Percentiles rank a stretch among this genome's conserved stretches.
phyloP scores from a whole-genome alignment of 2,797 vertebrate genomes.

The Antrozous pallidus region DNA sequence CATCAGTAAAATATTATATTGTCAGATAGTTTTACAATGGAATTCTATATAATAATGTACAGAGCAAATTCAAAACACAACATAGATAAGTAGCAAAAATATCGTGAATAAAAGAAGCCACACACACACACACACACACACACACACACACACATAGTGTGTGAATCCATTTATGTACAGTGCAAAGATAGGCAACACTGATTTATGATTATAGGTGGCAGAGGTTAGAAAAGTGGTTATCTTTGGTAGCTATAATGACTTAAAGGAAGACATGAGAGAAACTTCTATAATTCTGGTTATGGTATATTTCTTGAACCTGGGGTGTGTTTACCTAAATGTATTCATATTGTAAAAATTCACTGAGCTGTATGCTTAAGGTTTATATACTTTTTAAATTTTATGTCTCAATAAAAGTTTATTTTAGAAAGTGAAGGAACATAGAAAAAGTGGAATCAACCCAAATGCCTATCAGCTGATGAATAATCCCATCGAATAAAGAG shows the following conservation, averaged over 20 bases:
- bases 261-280: neutral
- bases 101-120: neutral
- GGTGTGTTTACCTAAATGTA: neutral
- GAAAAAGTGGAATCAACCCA: neutral
- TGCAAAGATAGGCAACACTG: neutral
- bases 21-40: neutral
- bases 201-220: neutral
- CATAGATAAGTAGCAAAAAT: neutral
- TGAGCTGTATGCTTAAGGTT: neutral
- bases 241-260: neutral
- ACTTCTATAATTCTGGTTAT: neutral
- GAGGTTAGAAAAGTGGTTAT: neutral
- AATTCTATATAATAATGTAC: neutral
- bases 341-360: neutral
- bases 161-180: neutral
- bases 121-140: neutral
- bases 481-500: neutral
- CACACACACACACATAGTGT: neutral
- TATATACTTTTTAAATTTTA: neutral
- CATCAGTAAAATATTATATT: neutral
- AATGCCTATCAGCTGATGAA: neutral
- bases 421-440: neutral
- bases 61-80: neutral
- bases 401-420: neutral
- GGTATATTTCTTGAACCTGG: neutral